Evolutionary conservation across 2,797 vertebrate genomes (phyloP), one percentile per base, ranked within the genome.

Genomic region (Agapornis canus): DNA sequence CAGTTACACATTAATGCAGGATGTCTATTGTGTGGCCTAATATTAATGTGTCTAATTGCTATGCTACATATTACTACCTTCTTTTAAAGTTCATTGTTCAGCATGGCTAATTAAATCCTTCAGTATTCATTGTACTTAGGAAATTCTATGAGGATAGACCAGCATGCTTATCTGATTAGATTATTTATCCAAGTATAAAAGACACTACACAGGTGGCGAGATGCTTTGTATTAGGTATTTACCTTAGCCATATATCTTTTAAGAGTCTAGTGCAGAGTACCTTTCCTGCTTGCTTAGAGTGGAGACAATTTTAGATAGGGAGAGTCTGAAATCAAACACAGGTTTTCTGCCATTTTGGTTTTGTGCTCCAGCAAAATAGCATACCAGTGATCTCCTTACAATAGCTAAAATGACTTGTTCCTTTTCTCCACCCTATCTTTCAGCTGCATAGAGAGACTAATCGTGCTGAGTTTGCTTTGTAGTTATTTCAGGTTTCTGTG

Each of bases 161-260:
- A 48, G 37, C 43, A 8, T 39, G 45, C 49, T 71, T 60, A 79
- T 57, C 20, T 17, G 65, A 20, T 32, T 11, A 49, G 73, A 13
- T 79, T 31, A 22, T 65, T 89, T 86, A 31, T 76, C 9, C 3
- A 32, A 25, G 13, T 48, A 10, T 52, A 29, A 82, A 60, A 52
- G 15, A n/a, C 0, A 7, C 16, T 47, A 0, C 1, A 2, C 29
- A 20, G 66, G 13, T 45, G 5, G 2, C 4, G 47, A 15, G 47
- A 10, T 69, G 35, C 26, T 87, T 11, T 37, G 17, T 48, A 0
- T 57, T 45, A 35, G 13, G 31, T 31, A 2, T 40, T 29, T 35
- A n/a, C 32, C 43, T 48, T 69, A 10, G 21, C 39, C 48, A 4
- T 10, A 18, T 21, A 9, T 48, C 26, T n/a, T n/a, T 17, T 9